Base-by-base conservation (phyloP, 2,797 vertebrate genomes). In the Propithecus deckenii region DNA sequence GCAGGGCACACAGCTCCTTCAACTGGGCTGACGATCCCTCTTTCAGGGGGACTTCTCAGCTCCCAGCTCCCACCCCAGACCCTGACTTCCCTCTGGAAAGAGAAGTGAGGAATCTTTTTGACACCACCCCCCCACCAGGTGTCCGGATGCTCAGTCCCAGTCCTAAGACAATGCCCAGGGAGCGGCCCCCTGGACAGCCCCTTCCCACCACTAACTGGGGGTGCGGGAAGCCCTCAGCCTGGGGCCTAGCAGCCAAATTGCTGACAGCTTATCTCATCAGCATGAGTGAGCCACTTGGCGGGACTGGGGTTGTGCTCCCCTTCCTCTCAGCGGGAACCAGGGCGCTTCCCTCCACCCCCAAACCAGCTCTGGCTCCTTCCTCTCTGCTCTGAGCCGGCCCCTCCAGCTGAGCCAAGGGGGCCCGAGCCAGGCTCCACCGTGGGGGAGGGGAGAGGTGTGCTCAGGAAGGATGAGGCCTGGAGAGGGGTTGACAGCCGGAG, bases 231-330 rank as follows among this genome's bases (percentile, higher is more conserved):
- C 28, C 55, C 89, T 76, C 76, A 69, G 90, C 72, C 85, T 52
- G 9, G 10, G 59, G 86, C 81, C 76, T 76, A 61, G 86, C 69
- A 55, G 76, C 75, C 46, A 59, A 96, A 97, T 81, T 96, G 93
- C 96, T 97, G 96, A 96, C 97, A 78, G 91, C 94, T 98, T 95
- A 98, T 97, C 96, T 98, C 97, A 97, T 96, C 94, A 43, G 48
- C 4, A 1, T 2, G 46, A 72, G 78, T 35, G 59, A 97, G 93
- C 89, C 93, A 32, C 96, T 94, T 74, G 96, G 97, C 96, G 75
- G 79, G 38, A 87, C 65, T 4, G 20, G 48, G 67, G 89, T 67
- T 57, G 22, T 8, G 91, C 91, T 96, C 92, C 91, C 94, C 83
- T 92, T 92, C 86, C 95, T 95, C 94, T 76, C 95, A 57, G 74